phyloP scores from a whole-genome alignment of 2,888 invertebrate species.

The Meghimatium bilineatum region DNA sequence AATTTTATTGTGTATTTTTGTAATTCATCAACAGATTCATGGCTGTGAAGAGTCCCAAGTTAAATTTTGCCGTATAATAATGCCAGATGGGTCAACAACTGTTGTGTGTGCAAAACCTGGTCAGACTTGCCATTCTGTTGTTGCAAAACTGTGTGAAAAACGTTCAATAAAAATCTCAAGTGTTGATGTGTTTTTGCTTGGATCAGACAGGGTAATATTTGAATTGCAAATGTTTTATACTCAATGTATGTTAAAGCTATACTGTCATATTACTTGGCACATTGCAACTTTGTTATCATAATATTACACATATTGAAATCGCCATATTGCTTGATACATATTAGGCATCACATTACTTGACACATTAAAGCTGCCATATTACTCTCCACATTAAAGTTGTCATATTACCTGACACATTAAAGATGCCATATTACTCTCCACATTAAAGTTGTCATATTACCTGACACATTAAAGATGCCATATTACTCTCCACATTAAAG shows the following conservation, averaged over 20 bases:
- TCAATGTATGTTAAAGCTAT: too few relatives aligned
- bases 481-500: not conserved
- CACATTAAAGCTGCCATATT: not conserved
- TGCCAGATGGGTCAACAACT: slow-evolving; percentile 94
- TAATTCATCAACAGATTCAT: not conserved
- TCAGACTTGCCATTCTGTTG: slow-evolving; percentile 86
- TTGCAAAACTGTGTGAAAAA: slow-evolving; percentile 89
- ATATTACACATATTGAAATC: not conserved
- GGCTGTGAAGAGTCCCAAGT: slow-evolving; percentile 36
- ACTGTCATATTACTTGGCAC: too few relatives aligned
- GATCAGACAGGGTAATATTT: slow-evolving; percentile 77
- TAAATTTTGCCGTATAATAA: slow-evolving; percentile 81
- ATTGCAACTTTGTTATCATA: too few relatives aligned
- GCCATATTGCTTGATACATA: not conserved
- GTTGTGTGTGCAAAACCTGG: slow-evolving; percentile 89
- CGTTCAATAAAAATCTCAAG: slow-evolving; percentile 87
- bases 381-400: not conserved
- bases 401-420: not conserved
- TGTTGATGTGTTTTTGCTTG: slow-evolving; percentile 85
- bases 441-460: not conserved
- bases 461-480: not conserved
- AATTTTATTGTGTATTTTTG: too few relatives aligned
- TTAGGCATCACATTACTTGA: not conserved
- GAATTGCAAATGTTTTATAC: too few relatives aligned
- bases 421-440: not conserved